Percentiles rank a stretch among this genome's conserved stretches.
These are phyloP conservation scores for Stictonetta naevosa DNA, from an alignment of 2,113 vertebrate species.

Conservation along the genomic window DNA sequence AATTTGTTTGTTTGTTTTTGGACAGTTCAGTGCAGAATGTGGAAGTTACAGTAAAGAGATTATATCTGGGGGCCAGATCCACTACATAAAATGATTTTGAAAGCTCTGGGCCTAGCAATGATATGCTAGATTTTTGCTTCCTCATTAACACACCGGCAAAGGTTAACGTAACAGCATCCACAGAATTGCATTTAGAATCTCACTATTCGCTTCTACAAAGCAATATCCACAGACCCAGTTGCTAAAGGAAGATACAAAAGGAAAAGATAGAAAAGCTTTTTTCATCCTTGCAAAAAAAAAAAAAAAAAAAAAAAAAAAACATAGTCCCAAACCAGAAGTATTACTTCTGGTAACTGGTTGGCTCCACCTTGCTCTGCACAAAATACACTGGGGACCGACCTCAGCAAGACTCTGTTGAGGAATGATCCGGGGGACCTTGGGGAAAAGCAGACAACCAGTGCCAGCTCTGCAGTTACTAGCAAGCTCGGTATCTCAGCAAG, in stretches of 20 bases:
- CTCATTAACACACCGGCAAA: background rate
- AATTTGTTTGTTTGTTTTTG: background rate
- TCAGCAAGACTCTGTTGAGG: background rate
- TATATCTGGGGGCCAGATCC: background rate
- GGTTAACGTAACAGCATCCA: background rate
- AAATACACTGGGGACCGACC: background rate
- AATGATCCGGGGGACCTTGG: background rate
- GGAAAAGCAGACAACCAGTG: background rate
- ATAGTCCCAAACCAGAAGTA: background rate
- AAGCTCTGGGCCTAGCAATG: background rate
- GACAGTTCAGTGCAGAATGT: background rate
- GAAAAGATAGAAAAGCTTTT: background rate
- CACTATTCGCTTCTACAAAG: background rate
- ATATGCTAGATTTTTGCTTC: background rate
- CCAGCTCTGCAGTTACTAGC: background rate
- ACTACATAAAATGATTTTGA: background rate
- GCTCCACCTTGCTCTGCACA: background rate
- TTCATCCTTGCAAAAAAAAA: background rate
- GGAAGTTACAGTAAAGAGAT: background rate
- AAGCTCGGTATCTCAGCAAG: background rate
- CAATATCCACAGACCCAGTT: background rate
- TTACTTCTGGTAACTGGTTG: background rate
- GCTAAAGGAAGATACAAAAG: background rate
- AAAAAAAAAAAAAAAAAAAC: background rate
- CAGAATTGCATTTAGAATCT: accelerated